A percentile compares a stretch with the other conserved stretches of the same genome.
Conservation (phyloP, 2,113 vertebrate species). For the Scartelaos histophorus region DNA sequence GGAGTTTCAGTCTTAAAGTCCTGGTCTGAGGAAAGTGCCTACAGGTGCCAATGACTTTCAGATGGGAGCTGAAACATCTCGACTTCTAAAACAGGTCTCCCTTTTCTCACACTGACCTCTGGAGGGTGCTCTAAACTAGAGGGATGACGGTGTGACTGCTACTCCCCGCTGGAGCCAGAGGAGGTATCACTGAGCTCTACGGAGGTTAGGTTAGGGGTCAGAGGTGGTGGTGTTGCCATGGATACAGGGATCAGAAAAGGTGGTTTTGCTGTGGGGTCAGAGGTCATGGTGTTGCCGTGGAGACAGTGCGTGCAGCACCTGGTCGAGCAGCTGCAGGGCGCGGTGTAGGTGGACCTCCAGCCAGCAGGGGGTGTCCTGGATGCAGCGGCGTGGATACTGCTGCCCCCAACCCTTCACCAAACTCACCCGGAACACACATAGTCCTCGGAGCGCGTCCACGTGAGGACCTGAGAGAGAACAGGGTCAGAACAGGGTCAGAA, state of each 20-base stretch:
- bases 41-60: too few relatives aligned
- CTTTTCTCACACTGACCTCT: too few relatives aligned
- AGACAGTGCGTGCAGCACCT: conserved; percentile 82
- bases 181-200: background rate
- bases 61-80: too few relatives aligned
- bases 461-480: conserved; percentile 72
- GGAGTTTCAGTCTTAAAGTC: background rate
- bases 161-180: background rate
- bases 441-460: conserved; percentile 77
- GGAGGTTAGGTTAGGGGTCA: too few relatives aligned
- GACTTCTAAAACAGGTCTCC: too few relatives aligned
- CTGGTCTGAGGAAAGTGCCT: too few relatives aligned
- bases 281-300: conserved; percentile 56
- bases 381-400: conserved; percentile 80
- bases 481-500: background rate
- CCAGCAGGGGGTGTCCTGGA: conserved; percentile 85
- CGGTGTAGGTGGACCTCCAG: conserved; percentile 83
- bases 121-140: too few relatives aligned
- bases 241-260: background rate
- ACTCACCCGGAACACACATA: conserved; percentile 81
- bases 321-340: conserved; percentile 81
- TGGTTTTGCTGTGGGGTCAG: background rate
- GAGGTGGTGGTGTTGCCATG: background rate
- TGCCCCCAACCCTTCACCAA: conserved; percentile 87
- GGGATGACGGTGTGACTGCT: background rate